Conservation (phyloP, 2,888 invertebrate species). For the Tribolium freemani region DNA sequence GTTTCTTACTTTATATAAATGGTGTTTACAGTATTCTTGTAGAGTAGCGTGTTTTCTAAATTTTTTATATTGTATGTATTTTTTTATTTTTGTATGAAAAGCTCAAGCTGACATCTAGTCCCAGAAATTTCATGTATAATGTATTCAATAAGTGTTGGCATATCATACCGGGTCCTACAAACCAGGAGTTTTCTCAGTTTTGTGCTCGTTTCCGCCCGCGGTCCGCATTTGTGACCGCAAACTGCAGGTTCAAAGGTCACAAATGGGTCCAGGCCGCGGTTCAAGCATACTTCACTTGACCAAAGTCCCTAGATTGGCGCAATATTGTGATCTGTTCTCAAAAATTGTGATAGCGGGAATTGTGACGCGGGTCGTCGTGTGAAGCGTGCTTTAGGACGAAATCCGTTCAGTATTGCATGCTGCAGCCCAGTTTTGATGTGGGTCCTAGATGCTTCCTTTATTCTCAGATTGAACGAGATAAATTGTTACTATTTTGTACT, state of each 20-base stretch:
- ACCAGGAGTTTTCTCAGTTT: constrained; percentile 43
- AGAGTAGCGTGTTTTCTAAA: constrained; percentile 67
- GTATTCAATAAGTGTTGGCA: constrained; percentile 63
- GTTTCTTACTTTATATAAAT: constrained; percentile 66
- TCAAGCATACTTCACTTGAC: constrained; percentile 39
- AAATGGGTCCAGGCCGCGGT: background rate
- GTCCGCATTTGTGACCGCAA: background rate
- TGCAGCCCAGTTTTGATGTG: constrained; percentile 53
- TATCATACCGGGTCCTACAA: constrained; percentile 65
- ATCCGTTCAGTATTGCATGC: constrained; percentile 63
- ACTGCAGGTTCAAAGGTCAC: too few relatives aligned
- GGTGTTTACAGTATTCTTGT: constrained; percentile 69
- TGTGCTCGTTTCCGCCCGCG: constrained; percentile 4
- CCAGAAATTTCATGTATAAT: constrained; percentile 57
- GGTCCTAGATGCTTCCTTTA: constrained; percentile 66
- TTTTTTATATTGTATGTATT: constrained; percentile 68
- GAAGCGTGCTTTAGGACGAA: constrained; percentile 50
- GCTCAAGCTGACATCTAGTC: constrained; percentile 69
- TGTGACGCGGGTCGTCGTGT: constrained; percentile 46
- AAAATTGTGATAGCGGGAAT: constrained; percentile 43
- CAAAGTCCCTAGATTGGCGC: constrained; percentile 37
- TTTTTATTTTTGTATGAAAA: constrained; percentile 69
- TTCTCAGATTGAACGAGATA: constrained; percentile 55
- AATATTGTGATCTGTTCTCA: constrained; percentile 36
- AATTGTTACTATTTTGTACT: constrained; percentile 59